Conservation (phyloP, 2,113 vertebrate genomes). For the Antechinus stuartii region DNA sequence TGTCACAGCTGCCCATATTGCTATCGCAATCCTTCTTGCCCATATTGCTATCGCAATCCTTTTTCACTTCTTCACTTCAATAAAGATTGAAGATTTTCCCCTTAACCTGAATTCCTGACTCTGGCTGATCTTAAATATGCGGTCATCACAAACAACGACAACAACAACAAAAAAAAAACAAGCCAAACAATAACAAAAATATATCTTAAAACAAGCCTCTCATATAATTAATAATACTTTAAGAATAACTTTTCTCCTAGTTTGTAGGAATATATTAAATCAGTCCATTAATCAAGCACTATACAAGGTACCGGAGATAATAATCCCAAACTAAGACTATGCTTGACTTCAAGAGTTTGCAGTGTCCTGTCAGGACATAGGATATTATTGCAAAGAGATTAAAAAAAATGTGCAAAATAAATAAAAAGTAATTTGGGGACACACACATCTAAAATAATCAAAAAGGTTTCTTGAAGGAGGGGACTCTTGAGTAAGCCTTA, state of each 20-base stretch:
- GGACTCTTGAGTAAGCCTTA: neutral
- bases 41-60: too few relatives aligned
- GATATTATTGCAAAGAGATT: neutral
- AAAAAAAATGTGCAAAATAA: neutral
- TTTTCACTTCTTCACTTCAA: too few relatives aligned
- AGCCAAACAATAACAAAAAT: neutral
- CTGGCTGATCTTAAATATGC: too few relatives aligned
- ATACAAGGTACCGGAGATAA: neutral
- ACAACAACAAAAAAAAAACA: neutral
- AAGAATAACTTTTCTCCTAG: neutral
- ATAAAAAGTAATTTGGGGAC: neutral
- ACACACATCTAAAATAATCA: neutral
- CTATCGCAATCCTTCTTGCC: too few relatives aligned
- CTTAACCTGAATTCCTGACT: too few relatives aligned
- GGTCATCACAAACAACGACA: too few relatives aligned
- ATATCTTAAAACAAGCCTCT: neutral
- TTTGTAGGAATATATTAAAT: neutral
- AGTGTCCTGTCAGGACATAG: neutral
- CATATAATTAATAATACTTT: neutral
- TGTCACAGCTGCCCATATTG: too few relatives aligned
- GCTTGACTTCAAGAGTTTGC: too few relatives aligned
- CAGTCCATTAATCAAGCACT: neutral
- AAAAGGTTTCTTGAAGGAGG: neutral
- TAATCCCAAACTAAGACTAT: neutral
- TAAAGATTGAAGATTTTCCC: too few relatives aligned